Evolutionary conservation across 1,140 invertebrate species (phyloP).

Genomic region (Akabosia matsudoensis): DNA sequence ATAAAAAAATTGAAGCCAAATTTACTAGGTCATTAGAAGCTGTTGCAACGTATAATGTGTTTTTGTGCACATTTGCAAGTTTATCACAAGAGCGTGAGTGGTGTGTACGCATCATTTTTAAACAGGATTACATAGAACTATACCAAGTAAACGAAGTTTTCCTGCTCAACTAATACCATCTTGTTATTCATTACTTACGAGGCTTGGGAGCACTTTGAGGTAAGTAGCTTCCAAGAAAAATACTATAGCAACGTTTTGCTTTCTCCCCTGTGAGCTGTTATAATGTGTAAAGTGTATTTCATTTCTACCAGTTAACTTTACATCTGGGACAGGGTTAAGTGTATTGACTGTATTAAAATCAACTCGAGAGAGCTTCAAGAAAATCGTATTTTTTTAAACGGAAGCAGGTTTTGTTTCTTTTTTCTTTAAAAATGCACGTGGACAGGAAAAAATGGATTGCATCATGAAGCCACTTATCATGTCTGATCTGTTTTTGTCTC

Average conservation of each 20-base stretch:
- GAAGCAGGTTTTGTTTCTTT: too few relatives aligned
- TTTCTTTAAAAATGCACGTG: conserved; percentile 4
- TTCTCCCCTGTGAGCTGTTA: conserved; percentile 3
- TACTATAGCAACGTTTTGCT: not conserved
- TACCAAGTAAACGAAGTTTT: too few relatives aligned
- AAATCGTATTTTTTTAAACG: too few relatives aligned
- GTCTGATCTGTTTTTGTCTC: conserved; percentile 20
- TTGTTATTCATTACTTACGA: conserved; percentile 2
- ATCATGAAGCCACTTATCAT: conserved; percentile 20
- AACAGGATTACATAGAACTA: too few relatives aligned
- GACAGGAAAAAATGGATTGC: conserved; percentile 12
- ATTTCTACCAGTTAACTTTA: not conserved
- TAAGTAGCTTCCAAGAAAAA: not conserved
- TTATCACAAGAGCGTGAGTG: too few relatives aligned
- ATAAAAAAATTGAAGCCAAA: too few relatives aligned
- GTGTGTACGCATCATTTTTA: too few relatives aligned
- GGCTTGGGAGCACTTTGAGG: not conserved
- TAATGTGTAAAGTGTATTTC: not conserved
- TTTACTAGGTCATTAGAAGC: too few relatives aligned
- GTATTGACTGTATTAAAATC: not conserved
- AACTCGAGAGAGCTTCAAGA: not conserved
- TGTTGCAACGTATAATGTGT: too few relatives aligned
- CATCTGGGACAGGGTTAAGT: not conserved
- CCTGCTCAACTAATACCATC: not conserved
- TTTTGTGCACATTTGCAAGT: too few relatives aligned